Evolutionary conservation across 1,140 invertebrate genomes (phyloP), one percentile per base, ranked within the genome.

Genomic region (Drosophila santomea): DNA sequence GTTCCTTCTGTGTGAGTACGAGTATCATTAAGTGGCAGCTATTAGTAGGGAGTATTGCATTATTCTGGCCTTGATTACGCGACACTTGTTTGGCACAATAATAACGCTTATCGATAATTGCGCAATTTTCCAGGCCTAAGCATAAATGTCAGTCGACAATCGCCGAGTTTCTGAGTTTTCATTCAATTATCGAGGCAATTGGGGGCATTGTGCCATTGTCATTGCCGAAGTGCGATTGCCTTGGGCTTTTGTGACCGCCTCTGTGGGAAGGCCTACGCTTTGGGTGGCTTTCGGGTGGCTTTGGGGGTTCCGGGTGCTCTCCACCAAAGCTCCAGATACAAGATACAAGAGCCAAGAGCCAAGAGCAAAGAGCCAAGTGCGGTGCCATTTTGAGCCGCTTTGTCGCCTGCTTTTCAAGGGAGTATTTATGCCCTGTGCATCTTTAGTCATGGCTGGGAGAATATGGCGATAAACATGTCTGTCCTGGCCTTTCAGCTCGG

Each of bases 381-480:
- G 59, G 20, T 20, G 41, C 35, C 68, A 74, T 71, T 72, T 72
- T 58, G 68, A 72, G 68, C 66, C 63, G 74, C 80, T 82, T 86
- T 88, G 79, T 86, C 83, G 83, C 79, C 83, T 77, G 83, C 75
- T 68, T 76, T 76, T 75, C 67, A 51, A 63, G 36, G 10, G 55
- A 76, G 83, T 88, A 82, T 86, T 88, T 88, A 88, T 88, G 79
- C 28, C 74, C 52, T 86, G 80, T 82, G 63, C 69, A 81, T 86
- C 82, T 86, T 86, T 88, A 86, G 83, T 82, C 83, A 83, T 86
- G 82, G 83, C 82, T 82, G 59, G 79, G 69, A 86, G 78, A 88
- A 86, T 86, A 86, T 86, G 83, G 82, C 82, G 82, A 86, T 86
- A 86, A 86, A 86, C 83, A 86, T 88, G 83, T 85, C 82, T 71